Conservation (phyloP, 1,140 invertebrate genomes). For the Mercenaria mercenaria region DNA sequence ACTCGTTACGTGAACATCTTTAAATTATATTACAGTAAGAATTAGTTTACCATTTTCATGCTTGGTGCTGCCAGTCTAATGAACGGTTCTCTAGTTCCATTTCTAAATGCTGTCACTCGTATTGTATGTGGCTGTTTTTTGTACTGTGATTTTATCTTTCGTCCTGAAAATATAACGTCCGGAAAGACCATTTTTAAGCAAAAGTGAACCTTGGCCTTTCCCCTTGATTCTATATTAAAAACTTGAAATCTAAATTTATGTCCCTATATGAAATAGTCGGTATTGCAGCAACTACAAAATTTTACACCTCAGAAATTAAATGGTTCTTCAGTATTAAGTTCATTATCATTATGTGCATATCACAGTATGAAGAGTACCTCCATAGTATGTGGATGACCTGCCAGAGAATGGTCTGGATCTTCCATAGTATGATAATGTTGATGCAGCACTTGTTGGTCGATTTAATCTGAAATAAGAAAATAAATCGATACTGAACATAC, state of each 20-base stretch:
- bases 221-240: no score
- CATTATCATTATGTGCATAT: no score
- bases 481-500: background rate
- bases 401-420: conserved; percentile 40
- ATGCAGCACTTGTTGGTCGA: conserved; percentile 58
- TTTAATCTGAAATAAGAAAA: conserved; percentile 38
- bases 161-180: conserved; percentile 68
- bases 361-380: background rate
- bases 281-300: no score
- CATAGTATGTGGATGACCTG: conserved; percentile 4
- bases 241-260: no score
- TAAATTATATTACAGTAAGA: no score
- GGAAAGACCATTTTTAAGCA: no score
- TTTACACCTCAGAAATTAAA: no score
- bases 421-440: conserved; percentile 46
- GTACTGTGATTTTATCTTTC: conserved; percentile 78
- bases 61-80: conserved; percentile 81
- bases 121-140: conserved; percentile 81
- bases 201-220: no score
- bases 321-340: no score
- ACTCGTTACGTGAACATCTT: no score
- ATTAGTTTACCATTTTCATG: conserved; percentile 84
- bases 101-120: conserved; percentile 82
- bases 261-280: no score
- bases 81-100: conserved; percentile 82